Evolutionary conservation across 2,113 vertebrate genomes (phyloP).

Genomic region (Galeopterus variegatus): DNA sequence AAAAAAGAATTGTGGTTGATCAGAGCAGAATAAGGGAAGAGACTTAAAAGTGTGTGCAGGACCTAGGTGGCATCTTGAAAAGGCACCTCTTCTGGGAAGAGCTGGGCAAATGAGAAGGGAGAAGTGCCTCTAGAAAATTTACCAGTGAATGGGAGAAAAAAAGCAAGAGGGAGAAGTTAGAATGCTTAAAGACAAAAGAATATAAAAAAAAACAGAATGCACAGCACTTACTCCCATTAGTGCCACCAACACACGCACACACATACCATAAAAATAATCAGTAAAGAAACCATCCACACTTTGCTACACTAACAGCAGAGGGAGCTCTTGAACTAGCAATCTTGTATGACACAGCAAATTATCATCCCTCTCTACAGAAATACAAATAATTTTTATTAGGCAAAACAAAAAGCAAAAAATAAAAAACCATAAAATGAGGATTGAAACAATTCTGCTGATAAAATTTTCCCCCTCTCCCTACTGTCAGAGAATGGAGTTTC

Average conservation of each 20-base stretch:
- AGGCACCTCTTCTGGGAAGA: not conserved
- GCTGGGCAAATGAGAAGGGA: not conserved
- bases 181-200: not conserved
- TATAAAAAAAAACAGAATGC: not conserved
- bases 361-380: not conserved
- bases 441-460: conserved; percentile 40
- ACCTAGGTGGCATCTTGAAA: not conserved
- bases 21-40: not conserved
- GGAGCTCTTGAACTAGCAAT: conserved; percentile 69
- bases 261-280: not conserved
- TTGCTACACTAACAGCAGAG: conserved; percentile 64
- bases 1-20: not conserved
- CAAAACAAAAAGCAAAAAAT: not conserved
- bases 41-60: not conserved
- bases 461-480: not conserved
- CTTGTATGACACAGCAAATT: not conserved
- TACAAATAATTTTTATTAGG: conserved; percentile 1
- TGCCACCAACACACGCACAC: not conserved
- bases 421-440: not conserved
- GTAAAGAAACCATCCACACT: not conserved
- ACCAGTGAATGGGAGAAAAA: not conserved
- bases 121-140: not conserved
- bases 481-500: not conserved
- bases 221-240: not conserved
- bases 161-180: not conserved